Conservation (phyloP, 2,888 invertebrate species). For the Euzophera pinguis region DNA sequence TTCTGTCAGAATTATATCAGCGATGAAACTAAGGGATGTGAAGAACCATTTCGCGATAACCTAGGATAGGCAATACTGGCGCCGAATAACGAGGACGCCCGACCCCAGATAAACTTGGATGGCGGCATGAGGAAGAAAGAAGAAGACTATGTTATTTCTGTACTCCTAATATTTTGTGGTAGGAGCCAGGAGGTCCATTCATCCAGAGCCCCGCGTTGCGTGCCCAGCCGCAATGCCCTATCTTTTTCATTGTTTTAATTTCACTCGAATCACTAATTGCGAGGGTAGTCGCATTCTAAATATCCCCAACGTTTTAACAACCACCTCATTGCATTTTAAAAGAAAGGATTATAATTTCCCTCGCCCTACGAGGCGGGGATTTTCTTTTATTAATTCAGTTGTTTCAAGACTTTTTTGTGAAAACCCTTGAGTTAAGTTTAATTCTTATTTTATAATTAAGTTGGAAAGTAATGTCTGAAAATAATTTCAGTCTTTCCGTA, state of each 20-base stretch:
- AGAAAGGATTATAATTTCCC: constrained; percentile 78
- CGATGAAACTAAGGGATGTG: no score
- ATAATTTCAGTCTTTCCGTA: no score
- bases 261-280: constrained; percentile 74
- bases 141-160: neutral
- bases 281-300: constrained; percentile 68
- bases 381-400: constrained; percentile 71
- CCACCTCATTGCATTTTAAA: constrained; percentile 79
- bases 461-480: neutral
- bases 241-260: constrained; percentile 72
- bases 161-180: neutral
- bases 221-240: constrained; percentile 37
- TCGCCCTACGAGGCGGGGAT: constrained; percentile 52
- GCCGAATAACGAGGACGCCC: no score
- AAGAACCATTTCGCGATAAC: no score
- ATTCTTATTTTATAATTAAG: constrained; percentile 28
- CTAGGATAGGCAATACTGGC: no score
- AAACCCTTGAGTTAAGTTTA: constrained; percentile 24
- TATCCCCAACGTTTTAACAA: constrained; percentile 74
- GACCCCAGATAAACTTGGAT: no score
- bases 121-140: no score
- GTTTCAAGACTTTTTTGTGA: constrained; percentile 40
- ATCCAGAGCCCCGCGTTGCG: constrained; percentile 35
- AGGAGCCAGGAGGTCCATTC: constrained; percentile 32
- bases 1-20: no score